Percentiles rank a stretch among this genome's conserved stretches.
Conservation (phyloP, 2,888 invertebrate species). For the Colostygia pectinataria region DNA sequence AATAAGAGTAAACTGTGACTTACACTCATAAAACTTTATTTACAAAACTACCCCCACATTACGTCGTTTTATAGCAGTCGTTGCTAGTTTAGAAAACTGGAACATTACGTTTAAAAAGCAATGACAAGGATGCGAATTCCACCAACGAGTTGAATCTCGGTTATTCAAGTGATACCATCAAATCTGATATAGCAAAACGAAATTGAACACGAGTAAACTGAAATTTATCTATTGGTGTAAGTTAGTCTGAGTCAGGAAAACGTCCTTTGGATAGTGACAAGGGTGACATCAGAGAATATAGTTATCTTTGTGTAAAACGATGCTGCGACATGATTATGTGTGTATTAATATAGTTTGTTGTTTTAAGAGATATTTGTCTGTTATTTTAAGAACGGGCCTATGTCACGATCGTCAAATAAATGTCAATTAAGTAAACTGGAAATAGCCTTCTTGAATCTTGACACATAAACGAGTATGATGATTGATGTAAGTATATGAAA, state of each 20-base stretch:
- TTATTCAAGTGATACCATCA: neutral
- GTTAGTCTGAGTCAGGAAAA: neutral
- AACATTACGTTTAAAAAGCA: neutral
- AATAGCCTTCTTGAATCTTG: too few relatives aligned
- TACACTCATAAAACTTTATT: neutral
- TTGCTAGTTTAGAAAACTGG: neutral
- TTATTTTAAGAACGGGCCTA: too few relatives aligned
- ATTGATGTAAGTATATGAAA: too few relatives aligned
- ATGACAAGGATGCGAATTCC: neutral
- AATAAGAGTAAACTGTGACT: too few relatives aligned
- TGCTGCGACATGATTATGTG: neutral
- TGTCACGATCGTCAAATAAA: too few relatives aligned
- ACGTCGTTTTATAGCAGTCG: neutral
- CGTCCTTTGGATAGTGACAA: slow-evolving; percentile 15
- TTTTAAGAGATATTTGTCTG: neutral
- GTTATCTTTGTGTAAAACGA: slow-evolving; percentile 14
- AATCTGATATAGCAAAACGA: neutral
- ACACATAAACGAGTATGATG: too few relatives aligned
- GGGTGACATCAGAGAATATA: slow-evolving; percentile 19
- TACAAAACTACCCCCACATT: neutral
- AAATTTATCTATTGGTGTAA: neutral
- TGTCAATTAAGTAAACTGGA: too few relatives aligned
- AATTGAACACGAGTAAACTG: neutral
- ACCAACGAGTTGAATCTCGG: neutral
- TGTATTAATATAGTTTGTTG: neutral